Percentiles rank a stretch among this genome's conserved stretches.
Evolutionary conservation across 2,888 invertebrate species (phyloP).

Genomic region (Diploptera punctata): DNA sequence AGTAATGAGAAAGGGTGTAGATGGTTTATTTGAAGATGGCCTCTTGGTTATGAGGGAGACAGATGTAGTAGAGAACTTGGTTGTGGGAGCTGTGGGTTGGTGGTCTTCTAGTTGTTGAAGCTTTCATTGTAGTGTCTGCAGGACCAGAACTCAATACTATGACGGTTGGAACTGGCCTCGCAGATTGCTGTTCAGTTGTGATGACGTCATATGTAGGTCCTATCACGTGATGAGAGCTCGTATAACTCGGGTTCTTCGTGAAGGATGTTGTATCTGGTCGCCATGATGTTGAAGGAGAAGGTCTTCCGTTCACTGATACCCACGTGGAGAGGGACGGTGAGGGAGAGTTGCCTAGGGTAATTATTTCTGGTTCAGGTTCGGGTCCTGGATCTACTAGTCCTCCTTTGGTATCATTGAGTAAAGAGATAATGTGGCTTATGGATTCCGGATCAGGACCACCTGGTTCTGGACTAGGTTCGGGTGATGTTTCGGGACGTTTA

Average conservation of each 20-base stretch:
- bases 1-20: not conserved
- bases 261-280: not conserved
- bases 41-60: not conserved
- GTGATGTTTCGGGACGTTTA: conserved; percentile 44
- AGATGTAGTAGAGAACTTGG: not conserved
- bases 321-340: conserved; percentile 51
- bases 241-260: not conserved
- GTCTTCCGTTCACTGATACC: conserved; percentile 49
- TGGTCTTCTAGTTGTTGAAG: too few relatives aligned
- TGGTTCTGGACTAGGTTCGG: not conserved
- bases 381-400: conserved; percentile 38
- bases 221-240: conserved; percentile 8
- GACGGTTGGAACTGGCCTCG: conserved; percentile 59
- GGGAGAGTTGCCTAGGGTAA: not conserved
- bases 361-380: conserved; percentile 40
- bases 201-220: conserved; percentile 9
- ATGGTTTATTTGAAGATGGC: not conserved
- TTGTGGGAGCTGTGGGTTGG: too few relatives aligned
- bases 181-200: not conserved
- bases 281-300: conserved; percentile 16
- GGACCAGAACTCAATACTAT: conserved; percentile 62
- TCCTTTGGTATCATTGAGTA: conserved; percentile 53
- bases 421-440: conserved; percentile 58
- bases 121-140: conserved; percentile 37
- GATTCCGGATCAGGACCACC: conserved; percentile 47